Base-by-base conservation (phyloP, 1,140 invertebrate species). In the Ceratina calcarata region DNA sequence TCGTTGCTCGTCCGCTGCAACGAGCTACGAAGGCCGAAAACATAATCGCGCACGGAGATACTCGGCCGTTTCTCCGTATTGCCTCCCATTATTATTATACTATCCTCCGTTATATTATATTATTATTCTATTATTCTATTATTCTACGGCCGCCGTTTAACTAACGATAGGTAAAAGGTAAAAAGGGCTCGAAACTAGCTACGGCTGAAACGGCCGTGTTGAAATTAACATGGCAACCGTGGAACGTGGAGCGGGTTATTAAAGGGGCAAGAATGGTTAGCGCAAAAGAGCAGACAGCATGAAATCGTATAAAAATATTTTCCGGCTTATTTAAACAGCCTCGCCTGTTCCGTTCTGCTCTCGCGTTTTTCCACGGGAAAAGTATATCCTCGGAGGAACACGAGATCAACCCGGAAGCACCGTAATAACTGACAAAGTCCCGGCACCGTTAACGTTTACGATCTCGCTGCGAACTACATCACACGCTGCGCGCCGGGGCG, bases 351-450 rank as follows among this genome's bases (percentile, higher is more conserved):
- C 49, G 60, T 57, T 64, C 60, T 16, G 76, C 20, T 64, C 22
- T 72, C 68, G 69, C 53, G 49, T 72, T 72, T 55, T n/a, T 16
- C 60, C 51, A 10, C 49, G 68, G 51, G 37, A 45, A 45, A 65
- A 57, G 51, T 78, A 57, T 71, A 72, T 72, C 18, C 76, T 78
- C 76, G 51, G 68, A 72, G 76, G 76, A 78, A 72, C 76, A 53
- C 60, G 69, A 64, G 69, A 78, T 78, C 76, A 78, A 64, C 68
- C 55, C 68, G 76, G 58, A 45, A 64, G 68, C 58, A 53, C 49
- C 70, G 76, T 78, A 78, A 78, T 78, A 78, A 78, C 76, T 71
- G 76, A 78, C 76, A 78, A 72, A 78, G 76, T 78, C 76, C 76
- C 68, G 76, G 51, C 60, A 72, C 76, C 76, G 51, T 78, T 78